Percentiles rank a stretch among this genome's conserved stretches.
Evolutionary conservation across 2,888 invertebrate species (phyloP).

Genomic region (Philonicus albiceps): DNA sequence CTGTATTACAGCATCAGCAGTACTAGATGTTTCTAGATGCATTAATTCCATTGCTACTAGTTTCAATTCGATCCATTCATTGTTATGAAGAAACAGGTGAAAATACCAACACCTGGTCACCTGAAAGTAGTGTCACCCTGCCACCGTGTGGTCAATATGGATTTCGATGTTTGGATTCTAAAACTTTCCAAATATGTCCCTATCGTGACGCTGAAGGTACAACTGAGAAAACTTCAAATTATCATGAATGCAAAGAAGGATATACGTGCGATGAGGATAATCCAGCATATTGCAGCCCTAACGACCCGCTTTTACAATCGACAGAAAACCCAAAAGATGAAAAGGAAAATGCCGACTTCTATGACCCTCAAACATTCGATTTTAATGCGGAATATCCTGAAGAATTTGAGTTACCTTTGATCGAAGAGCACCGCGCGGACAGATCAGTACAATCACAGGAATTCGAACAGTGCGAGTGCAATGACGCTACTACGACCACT

Average conservation of each 20-base stretch:
- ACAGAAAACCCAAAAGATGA: background rate
- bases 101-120: background rate
- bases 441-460: background rate
- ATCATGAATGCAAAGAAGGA: slow-evolving; percentile 48
- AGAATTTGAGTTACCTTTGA: background rate
- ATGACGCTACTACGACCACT: background rate
- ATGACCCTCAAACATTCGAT: slow-evolving; percentile 16
- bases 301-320: slow-evolving; percentile 21
- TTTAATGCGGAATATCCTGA: background rate
- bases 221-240: slow-evolving; percentile 41
- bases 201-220: slow-evolving; percentile 44
- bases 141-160: slow-evolving; percentile 50
- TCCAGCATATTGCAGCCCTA: slow-evolving; percentile 51
- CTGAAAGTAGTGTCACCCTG: background rate
- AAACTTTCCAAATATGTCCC: slow-evolving; percentile 49
- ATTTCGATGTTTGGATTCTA: slow-evolving; percentile 50
- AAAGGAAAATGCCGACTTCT: background rate
- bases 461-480: background rate
- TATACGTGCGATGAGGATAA: slow-evolving; percentile 52
- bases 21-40: slow-evolving; percentile 43
- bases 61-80: background rate
- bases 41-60: background rate
- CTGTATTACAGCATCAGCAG: slow-evolving; percentile 27
- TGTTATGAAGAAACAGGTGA: background rate
- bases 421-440: background rate